Evolutionary conservation across 2,797 vertebrate genomes (phyloP).

Genomic region (Mycteria americana): DNA sequence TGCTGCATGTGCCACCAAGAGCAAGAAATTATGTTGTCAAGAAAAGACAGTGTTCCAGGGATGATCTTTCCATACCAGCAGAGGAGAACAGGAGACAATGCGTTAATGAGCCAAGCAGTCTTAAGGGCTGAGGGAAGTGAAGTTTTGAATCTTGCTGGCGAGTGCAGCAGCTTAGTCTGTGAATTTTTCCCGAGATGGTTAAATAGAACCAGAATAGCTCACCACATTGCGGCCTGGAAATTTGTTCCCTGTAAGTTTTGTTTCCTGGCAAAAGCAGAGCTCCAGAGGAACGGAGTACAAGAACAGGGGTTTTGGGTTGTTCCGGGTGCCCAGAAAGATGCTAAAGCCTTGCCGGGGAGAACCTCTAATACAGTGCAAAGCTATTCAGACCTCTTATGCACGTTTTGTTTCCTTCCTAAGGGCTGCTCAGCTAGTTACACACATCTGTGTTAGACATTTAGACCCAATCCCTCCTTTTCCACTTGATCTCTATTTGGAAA

Average conservation of each 20-base stretch:
- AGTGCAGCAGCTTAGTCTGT: not conserved
- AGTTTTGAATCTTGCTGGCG: not conserved
- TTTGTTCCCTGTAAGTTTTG: not conserved
- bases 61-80: not conserved
- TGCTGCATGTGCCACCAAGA: not conserved
- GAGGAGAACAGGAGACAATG: not conserved
- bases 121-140: not conserved
- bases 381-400: not conserved
- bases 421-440: not conserved
- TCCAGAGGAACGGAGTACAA: not conserved
- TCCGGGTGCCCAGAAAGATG: not conserved
- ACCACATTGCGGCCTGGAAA: not conserved
- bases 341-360: not conserved
- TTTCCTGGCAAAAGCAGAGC: conserved; percentile 30
- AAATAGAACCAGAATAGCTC: conserved; percentile 26
- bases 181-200: not conserved
- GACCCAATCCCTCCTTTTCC: not conserved
- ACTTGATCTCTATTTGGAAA: not conserved
- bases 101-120: not conserved
- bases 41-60: not conserved
- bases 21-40: not conserved
- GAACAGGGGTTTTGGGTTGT: not conserved
- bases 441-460: not conserved
- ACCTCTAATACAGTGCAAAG: not conserved
- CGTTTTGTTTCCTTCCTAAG: not conserved